Base-by-base conservation (phyloP, 2,888 invertebrate species). In the Lobophora halterata region DNA sequence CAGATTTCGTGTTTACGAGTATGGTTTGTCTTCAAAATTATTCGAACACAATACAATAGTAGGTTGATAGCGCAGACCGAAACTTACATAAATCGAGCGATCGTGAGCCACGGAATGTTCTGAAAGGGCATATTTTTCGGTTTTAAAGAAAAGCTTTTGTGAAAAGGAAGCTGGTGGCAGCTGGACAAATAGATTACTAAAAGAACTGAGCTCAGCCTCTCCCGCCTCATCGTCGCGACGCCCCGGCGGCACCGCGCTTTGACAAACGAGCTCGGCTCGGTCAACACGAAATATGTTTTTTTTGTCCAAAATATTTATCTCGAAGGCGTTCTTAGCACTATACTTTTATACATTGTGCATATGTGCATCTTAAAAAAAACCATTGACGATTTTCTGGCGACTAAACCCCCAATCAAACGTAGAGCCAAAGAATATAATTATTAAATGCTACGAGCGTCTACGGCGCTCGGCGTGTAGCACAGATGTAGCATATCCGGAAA, bases 171-270 rank as follows among this genome's bases (percentile, higher is more conserved):
- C 71, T 71, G 72, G 73, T 72, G 74, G 74, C 80, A 80, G 79
- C 80, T 79, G 81, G 75, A 74, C 77, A 80, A 81, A 82, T 76
- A 80, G 78, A 77, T 79, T 69, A 77, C 67, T 62, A 53, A 59
- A 65, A 67, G 68, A 68, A 60, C 61, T 55, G 59, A 56, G 58
- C 39, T 35, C 33, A 35, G 39, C 33, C 31, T 6, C 13, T 27
- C 34, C 17, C 56, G 54, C 48, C 45, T 40, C 25, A 51, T 44
- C 51, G 49, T n/a, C n/a, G n/a, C n/a, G n/a, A n/a, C n/a, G n/a
- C n/a, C n/a, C n/a, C n/a, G n/a, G n/a, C n/a, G n/a, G n/a, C n/a
- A n/a, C n/a, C 42, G 26, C 30, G 32, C 13, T 29, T 58, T 76
- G 77, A 78, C 73, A 79, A 79, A 79, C 72, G 77, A 75, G 66